phyloP scores from a whole-genome alignment of 2,888 invertebrate genomes.

The Meliscaeva auricollis region DNA sequence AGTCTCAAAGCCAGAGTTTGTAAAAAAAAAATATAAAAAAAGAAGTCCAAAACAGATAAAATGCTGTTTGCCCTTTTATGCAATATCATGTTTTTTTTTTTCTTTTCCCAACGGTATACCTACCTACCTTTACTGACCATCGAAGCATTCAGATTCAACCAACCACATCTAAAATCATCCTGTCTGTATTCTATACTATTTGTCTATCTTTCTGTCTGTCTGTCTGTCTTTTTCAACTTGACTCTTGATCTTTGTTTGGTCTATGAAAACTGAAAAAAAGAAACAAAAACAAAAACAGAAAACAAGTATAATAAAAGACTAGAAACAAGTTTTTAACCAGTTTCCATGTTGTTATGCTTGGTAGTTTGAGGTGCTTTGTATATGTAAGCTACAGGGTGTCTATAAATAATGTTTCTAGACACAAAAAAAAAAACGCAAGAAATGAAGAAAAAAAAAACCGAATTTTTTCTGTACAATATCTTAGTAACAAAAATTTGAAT shows the following conservation, averaged over 20 bases:
- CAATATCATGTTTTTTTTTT: constrained; percentile 22
- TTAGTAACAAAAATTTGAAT: too few relatives aligned
- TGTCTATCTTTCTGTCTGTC: neutral
- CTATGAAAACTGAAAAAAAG: neutral
- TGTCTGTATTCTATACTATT: neutral
- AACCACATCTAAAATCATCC: constrained; percentile 41
- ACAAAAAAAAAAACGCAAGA: too few relatives aligned
- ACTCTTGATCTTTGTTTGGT: constrained; percentile 65
- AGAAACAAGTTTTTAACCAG: constrained; percentile 54
- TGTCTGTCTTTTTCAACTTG: constrained; percentile 46
- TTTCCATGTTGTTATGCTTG: constrained; percentile 41
- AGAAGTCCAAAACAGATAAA: constrained; percentile 23
- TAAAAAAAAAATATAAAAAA: neutral
- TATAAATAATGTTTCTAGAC: neutral
- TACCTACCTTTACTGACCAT: constrained; percentile 31
- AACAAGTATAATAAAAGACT: neutral
- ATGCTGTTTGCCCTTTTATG: constrained; percentile 67
- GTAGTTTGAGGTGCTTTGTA: constrained; percentile 11
- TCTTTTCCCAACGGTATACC: constrained; percentile 10
- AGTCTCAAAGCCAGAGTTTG: neutral
- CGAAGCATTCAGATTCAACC: constrained; percentile 45
- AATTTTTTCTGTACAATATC: too few relatives aligned
- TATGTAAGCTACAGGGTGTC: neutral
- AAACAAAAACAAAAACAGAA: neutral
- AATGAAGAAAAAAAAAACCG: too few relatives aligned